These are phyloP conservation scores for Helogale parvula DNA, from an alignment of 2,113 vertebrate genomes.

Conservation along the genomic window DNA sequence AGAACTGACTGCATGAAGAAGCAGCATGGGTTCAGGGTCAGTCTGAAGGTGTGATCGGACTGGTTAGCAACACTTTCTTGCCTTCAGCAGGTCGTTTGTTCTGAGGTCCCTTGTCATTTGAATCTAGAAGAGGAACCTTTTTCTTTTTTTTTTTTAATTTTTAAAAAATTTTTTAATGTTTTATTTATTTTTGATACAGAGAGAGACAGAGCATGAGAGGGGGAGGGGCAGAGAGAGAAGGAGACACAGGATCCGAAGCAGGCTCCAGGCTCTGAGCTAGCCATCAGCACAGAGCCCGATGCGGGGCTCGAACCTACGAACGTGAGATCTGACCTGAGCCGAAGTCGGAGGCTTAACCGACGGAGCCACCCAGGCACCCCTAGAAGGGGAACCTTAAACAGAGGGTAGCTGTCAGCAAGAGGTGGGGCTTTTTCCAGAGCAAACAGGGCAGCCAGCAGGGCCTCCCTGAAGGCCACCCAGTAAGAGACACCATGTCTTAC, in stretches of 20 bases:
- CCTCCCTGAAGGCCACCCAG: conserved; percentile 15
- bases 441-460: background rate
- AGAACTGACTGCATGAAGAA: background rate
- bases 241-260: no score
- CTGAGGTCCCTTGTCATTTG: background rate
- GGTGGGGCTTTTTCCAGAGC: background rate
- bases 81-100: conserved; percentile 38
- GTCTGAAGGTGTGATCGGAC: background rate
- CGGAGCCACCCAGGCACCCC: no score
- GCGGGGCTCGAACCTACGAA: no score
- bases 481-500: background rate
- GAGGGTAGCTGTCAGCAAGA: background rate
- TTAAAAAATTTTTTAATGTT: no score
- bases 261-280: no score
- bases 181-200: no score
- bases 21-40: background rate
- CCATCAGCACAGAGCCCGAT: no score
- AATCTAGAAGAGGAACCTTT: background rate
- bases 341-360: no score
- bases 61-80: background rate
- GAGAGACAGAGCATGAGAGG: no score
- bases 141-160: no score
- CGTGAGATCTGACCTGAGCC: no score
- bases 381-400: background rate
- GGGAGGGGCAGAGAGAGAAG: no score